phyloP scores from a whole-genome alignment of 2,888 invertebrate species.

The Silvanus unidentatus region DNA sequence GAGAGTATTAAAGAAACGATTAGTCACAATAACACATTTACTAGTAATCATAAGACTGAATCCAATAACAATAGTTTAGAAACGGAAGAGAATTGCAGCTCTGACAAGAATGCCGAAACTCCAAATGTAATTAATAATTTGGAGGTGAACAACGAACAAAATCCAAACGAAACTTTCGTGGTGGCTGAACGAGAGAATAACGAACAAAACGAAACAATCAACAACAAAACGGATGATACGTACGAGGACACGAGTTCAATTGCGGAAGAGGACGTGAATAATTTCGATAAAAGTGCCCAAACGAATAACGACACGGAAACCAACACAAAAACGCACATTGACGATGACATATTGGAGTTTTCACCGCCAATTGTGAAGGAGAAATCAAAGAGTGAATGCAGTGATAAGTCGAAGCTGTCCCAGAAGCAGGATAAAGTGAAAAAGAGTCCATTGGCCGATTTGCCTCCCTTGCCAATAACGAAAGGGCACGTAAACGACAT shows the following conservation, averaged over 20 bases:
- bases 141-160: neutral
- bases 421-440: slow-evolving; percentile 30
- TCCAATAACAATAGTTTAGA: neutral
- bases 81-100: neutral
- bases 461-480: slow-evolving; percentile 36
- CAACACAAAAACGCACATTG: neutral
- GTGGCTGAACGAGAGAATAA: neutral
- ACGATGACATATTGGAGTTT: neutral
- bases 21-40: neutral
- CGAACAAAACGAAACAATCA: neutral
- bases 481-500: slow-evolving; percentile 36
- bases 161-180: neutral
- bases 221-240: slow-evolving; percentile 21
- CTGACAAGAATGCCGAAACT: too few species aligned
- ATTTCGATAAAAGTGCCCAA: slow-evolving; percentile 2
- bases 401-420: neutral
- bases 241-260: slow-evolving; percentile 36
- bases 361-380: neutral
- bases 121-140: neutral
- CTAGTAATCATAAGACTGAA: slow-evolving; percentile 6
- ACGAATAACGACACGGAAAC: neutral
- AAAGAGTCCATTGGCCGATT: slow-evolving; percentile 35
- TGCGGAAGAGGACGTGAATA: slow-evolving; percentile 27
- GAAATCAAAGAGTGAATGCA: slow-evolving; percentile 6
- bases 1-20: slow-evolving; percentile 4